Evolutionary conservation across 1,140 invertebrate species (phyloP).

Genomic region (Hermetia illucens): DNA sequence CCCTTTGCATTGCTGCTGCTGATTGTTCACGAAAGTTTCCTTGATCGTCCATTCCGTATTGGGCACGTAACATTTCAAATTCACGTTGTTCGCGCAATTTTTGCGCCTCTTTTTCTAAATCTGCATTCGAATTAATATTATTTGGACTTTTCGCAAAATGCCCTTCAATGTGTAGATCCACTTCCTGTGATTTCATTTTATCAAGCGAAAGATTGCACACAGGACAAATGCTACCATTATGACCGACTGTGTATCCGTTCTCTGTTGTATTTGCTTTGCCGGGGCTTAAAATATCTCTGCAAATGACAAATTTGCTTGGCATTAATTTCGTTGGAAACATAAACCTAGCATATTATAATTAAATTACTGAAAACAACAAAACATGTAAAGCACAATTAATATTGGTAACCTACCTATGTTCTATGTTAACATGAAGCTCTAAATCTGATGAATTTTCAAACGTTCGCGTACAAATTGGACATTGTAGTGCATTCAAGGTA

Average conservation of each 20-base stretch:
- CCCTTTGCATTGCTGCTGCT: slow-evolving; percentile 65
- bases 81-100: slow-evolving; percentile 60
- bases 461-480: slow-evolving; percentile 56
- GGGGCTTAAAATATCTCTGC: slow-evolving; percentile 34
- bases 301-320: no score
- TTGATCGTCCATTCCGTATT: slow-evolving; percentile 82
- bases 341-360: no score
- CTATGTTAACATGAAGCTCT: slow-evolving; percentile 72
- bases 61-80: slow-evolving; percentile 64
- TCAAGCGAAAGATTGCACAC: slow-evolving; percentile 28
- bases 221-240: slow-evolving; percentile 22
- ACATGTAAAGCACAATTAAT: no score
- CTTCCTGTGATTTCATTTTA: slow-evolving; percentile 6
- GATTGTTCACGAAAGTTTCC: slow-evolving; percentile 69
- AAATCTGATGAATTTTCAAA: slow-evolving; percentile 62
- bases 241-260: not conserved
- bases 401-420: slow-evolving; percentile 62
- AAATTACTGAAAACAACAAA: no score
- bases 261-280: slow-evolving; percentile 19
- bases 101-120: slow-evolving; percentile 52
- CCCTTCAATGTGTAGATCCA: slow-evolving; percentile 45
- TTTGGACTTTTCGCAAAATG: slow-evolving; percentile 38
- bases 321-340: no score
- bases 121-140: slow-evolving; percentile 11
- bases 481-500: slow-evolving; percentile 30